phyloP scores from a whole-genome alignment of 2,797 vertebrate genomes.

The Enteromius radiatus region DNA sequence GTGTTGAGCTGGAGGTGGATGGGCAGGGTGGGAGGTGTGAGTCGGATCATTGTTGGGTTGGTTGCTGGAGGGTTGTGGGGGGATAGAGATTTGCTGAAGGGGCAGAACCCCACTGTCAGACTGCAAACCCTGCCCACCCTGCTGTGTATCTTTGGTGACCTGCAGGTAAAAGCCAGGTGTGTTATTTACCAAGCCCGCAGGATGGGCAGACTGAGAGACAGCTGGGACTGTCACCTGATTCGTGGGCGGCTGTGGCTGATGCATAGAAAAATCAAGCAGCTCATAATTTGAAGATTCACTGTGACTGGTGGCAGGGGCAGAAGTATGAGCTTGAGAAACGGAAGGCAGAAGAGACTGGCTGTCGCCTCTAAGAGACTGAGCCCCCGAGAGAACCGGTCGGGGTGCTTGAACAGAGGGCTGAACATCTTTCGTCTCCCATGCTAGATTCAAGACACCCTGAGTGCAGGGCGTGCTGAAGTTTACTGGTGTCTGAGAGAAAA shows the following conservation, averaged over 20 bases:
- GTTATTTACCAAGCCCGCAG: conserved; percentile 70
- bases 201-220: conserved; percentile 70
- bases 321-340: conserved; percentile 67
- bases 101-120: conserved; percentile 62
- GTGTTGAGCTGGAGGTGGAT: conserved; percentile 55
- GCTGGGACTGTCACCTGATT: conserved; percentile 65
- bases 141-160: conserved; percentile 88
- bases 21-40: conserved; percentile 44
- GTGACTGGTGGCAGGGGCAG: conserved; percentile 71
- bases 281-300: conserved; percentile 77
- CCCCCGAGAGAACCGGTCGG: conserved; percentile 68
- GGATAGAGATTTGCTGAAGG: conserved; percentile 45
- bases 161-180: conserved; percentile 89
- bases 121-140: conserved; percentile 69
- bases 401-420: conserved; percentile 67
- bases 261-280: conserved; percentile 86
- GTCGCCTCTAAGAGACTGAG: conserved; percentile 65
- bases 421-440: conserved; percentile 74
- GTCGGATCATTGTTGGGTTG: conserved; percentile 53
- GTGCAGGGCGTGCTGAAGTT: conserved; percentile 67
- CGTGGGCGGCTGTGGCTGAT: conserved; percentile 78
- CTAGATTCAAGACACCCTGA: conserved; percentile 78
- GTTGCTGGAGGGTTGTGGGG: conserved; percentile 61
- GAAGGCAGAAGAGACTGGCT: conserved; percentile 62
- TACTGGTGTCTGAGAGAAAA: conserved; percentile 71